These are phyloP conservation scores for Diaphora mendica DNA, from an alignment of 2,888 invertebrate species.

Conservation along the genomic window DNA sequence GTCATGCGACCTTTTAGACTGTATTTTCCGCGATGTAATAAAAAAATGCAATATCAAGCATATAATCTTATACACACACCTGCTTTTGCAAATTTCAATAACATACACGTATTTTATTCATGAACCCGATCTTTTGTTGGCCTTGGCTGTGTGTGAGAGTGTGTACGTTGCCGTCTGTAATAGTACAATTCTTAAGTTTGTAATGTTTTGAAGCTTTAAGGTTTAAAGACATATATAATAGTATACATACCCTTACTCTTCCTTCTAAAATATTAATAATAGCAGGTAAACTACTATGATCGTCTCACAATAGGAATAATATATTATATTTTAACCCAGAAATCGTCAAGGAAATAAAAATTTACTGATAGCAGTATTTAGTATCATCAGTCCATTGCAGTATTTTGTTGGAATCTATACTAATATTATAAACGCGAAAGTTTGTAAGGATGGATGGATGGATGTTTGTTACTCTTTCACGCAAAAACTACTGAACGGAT, in stretches of 20 bases:
- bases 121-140: constrained; percentile 29
- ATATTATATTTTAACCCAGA: background rate
- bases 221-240: background rate
- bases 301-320: background rate
- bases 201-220: background rate
- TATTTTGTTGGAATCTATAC: too few relatives aligned
- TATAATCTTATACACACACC: constrained; percentile 31
- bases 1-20: constrained; percentile 8
- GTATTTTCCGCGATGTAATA: background rate
- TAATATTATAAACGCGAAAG: too few relatives aligned
- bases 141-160: constrained; percentile 13
- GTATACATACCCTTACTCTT: background rate
- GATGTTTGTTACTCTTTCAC: too few relatives aligned
- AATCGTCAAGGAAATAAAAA: too few relatives aligned
- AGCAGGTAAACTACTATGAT: background rate
- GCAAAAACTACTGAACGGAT: too few relatives aligned
- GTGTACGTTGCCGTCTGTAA: background rate
- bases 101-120: constrained; percentile 57
- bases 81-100: constrained; percentile 53
- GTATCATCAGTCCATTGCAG: too few relatives aligned
- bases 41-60: constrained; percentile 11
- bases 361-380: too few relatives aligned
- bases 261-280: background rate
- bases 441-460: too few relatives aligned
- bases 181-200: background rate